phyloP scores from a whole-genome alignment of 2,797 vertebrate genomes.

The Netta rufina region DNA sequence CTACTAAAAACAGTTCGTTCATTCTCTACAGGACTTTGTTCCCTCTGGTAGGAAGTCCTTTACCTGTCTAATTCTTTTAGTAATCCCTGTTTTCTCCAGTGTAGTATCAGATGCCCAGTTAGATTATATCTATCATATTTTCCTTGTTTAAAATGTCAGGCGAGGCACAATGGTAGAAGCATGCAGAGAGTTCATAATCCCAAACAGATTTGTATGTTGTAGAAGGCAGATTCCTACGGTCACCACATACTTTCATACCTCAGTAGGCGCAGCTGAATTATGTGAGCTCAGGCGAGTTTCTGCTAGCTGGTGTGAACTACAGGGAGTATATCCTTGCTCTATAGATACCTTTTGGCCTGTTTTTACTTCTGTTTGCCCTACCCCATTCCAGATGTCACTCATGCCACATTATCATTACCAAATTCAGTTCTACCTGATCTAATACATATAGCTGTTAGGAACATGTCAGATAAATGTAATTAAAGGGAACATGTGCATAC shows the following conservation, averaged over 20 bases:
- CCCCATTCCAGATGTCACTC: conserved; percentile 49
- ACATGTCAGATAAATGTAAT: not conserved
- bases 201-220: conserved; percentile 50
- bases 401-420: conserved; percentile 35
- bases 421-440: not conserved
- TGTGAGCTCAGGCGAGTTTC: conserved; percentile 9
- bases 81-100: conserved; percentile 23
- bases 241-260: conserved; percentile 25
- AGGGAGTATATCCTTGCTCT: conserved; percentile 56
- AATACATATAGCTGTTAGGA: not conserved
- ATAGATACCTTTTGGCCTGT: conserved; percentile 19
- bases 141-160: conserved; percentile 41
- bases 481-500: not conserved
- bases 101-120: conserved; percentile 1
- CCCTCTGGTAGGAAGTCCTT: not conserved
- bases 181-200: conserved; percentile 43
- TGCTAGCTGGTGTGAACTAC: conserved; percentile 9
- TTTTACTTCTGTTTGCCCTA: conserved; percentile 40
- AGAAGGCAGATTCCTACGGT: conserved; percentile 57
- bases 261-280: conserved; percentile 34
- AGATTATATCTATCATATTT: conserved; percentile 28
- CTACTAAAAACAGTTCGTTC: not conserved
- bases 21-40: not conserved
- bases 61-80: conserved; percentile 24
- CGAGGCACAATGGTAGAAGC: not conserved